These are phyloP conservation scores for Peromyscus leucopus DNA, from an alignment of 2,113 vertebrate genomes.

Conservation along the genomic window DNA sequence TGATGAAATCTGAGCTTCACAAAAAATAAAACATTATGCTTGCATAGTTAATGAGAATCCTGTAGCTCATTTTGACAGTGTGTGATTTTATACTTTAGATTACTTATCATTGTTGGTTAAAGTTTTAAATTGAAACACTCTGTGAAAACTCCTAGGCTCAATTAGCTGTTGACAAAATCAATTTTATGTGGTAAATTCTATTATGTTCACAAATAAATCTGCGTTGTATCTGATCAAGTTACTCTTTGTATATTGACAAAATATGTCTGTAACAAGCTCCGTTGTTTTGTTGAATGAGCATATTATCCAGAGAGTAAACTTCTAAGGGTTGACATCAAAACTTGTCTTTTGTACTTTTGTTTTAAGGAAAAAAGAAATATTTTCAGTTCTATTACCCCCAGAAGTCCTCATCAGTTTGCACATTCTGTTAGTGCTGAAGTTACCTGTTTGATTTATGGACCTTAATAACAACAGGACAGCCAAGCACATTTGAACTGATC, in stretches of 20 bases:
- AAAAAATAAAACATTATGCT: not conserved
- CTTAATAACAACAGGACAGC: not conserved
- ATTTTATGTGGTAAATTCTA: not conserved
- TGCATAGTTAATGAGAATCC: not conserved
- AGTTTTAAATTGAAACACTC: conserved; percentile 23
- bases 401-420: not conserved
- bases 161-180: conserved; percentile 16
- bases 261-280: not conserved
- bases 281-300: not conserved
- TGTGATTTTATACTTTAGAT: not conserved
- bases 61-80: not conserved
- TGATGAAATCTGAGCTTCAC: not conserved
- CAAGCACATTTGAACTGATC: not conserved
- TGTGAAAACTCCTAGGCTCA: conserved; percentile 47
- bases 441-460: not conserved
- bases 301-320: not conserved
- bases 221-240: not conserved
- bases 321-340: not conserved
- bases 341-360: not conserved
- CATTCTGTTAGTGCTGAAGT: not conserved
- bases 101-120: not conserved
- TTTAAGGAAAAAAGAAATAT: not conserved
- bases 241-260: conserved; percentile 6
- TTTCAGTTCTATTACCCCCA: not conserved
- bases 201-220: conserved; percentile 22